A percentile compares a stretch with the other conserved stretches of the same genome.
phyloP scores from a whole-genome alignment of 1,140 invertebrate genomes.

The Diabrotica virgifera region DNA sequence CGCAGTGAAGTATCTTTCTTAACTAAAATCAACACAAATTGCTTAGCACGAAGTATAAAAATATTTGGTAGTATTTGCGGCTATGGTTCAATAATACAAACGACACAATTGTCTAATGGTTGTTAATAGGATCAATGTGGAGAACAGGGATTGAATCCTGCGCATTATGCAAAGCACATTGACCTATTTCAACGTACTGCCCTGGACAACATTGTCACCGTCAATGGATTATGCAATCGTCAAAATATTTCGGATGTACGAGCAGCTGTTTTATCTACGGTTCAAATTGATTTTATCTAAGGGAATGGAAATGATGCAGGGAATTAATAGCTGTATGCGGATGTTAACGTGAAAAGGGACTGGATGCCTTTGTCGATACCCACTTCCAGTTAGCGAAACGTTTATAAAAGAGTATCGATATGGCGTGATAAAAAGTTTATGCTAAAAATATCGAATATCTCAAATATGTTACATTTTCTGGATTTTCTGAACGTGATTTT shows the following conservation, averaged over 20 bases:
- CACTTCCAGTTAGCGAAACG: too few relatives aligned
- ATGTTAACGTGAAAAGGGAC: too few relatives aligned
- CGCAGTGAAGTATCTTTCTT: too few relatives aligned
- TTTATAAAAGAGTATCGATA: too few relatives aligned
- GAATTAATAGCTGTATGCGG: too few relatives aligned
- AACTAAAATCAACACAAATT: too few relatives aligned
- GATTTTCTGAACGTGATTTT: too few relatives aligned
- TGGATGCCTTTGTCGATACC: too few relatives aligned
- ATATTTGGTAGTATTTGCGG: not conserved
- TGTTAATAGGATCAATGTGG: slow-evolving; percentile 39
- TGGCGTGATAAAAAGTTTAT: too few relatives aligned
- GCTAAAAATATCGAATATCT: too few relatives aligned
- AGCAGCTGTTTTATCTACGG: not conserved
- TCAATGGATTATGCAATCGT: slow-evolving; percentile 10
- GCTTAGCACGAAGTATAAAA: too few relatives aligned
- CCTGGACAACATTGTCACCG: slow-evolving; percentile 26
- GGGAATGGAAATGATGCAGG: not conserved
- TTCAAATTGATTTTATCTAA: not conserved
- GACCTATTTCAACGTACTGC: slow-evolving; percentile 34
- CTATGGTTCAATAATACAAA: slow-evolving; percentile 18
- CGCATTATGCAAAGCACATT: slow-evolving; percentile 40
- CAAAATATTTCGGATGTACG: not conserved
- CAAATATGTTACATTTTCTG: too few relatives aligned
- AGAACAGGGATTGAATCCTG: slow-evolving; percentile 34
- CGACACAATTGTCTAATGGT: slow-evolving; percentile 24